Percentiles rank a stretch among this genome's conserved stretches.
These are phyloP conservation scores for Cephus runcator DNA, from an alignment of 2,888 invertebrate species.

Conservation along the genomic window DNA sequence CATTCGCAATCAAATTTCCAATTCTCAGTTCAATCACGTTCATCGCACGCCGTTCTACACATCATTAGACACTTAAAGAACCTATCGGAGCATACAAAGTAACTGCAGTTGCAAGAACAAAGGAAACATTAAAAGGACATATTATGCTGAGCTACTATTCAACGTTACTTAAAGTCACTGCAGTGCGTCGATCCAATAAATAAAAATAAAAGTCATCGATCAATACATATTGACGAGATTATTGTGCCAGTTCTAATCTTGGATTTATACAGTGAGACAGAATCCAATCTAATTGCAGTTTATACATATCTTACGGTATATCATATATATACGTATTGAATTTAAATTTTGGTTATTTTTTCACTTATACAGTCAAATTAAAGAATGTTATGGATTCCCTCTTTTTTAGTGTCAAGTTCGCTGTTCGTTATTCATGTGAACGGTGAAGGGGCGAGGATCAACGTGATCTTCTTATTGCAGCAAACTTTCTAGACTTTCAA, in stretches of 20 bases:
- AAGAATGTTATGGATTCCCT: neutral
- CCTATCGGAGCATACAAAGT: neutral
- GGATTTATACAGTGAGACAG: too few relatives aligned
- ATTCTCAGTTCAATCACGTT: neutral
- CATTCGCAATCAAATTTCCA: neutral
- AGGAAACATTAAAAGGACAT: neutral
- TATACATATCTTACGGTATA: too few relatives aligned
- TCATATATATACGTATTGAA: too few relatives aligned
- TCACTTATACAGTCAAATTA: neutral
- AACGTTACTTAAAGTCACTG: neutral
- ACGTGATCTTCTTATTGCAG: slow-evolving; percentile 6
- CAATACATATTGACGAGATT: too few relatives aligned
- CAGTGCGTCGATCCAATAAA: neutral
- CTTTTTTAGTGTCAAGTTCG: neutral
- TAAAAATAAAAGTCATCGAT: neutral
- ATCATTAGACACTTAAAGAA: neutral
- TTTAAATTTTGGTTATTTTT: neutral
- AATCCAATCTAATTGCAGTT: too few relatives aligned
- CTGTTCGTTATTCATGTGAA: neutral
- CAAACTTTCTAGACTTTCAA: slow-evolving; percentile 57
- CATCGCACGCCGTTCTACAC: neutral
- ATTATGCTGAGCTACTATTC: neutral
- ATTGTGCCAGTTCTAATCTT: too few relatives aligned
- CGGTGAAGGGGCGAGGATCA: slow-evolving; percentile 1
- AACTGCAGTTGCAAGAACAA: neutral